Percentiles rank a stretch among this genome's conserved stretches.
Evolutionary conservation across 2,888 invertebrate genomes (phyloP).

Genomic region (Caenorhabditis japonica): DNA sequence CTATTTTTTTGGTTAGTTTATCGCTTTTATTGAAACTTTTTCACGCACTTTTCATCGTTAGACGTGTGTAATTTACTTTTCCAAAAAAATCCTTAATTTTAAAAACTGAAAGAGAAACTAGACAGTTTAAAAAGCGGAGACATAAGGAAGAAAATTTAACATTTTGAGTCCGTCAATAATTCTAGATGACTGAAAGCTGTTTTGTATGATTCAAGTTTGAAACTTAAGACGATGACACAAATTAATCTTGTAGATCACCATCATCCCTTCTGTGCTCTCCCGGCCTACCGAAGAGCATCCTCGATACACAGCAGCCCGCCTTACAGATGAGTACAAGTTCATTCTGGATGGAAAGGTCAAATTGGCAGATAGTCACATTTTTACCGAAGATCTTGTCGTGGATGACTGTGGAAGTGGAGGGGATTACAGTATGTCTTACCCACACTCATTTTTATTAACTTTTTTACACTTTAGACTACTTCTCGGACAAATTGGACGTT

Average conservation of each 20-base stretch:
- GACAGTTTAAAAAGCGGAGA: no score
- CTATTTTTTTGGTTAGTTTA: no score
- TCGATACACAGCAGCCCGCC: constrained; percentile 34
- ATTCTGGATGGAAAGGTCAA: constrained; percentile 37
- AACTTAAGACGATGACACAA: background rate
- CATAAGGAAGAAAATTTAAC: no score
- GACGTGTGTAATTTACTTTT: no score
- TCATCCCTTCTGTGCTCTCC: background rate
- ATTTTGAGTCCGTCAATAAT: no score
- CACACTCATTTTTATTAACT: background rate
- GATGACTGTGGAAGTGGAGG: constrained; percentile 35
- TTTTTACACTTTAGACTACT: constrained; percentile 12
- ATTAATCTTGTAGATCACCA: constrained; percentile 4
- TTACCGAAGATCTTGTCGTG: constrained; percentile 24
- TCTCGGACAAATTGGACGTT: constrained; percentile 20
- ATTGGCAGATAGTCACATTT: constrained; percentile 26
- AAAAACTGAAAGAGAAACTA: no score
- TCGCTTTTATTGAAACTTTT: background rate
- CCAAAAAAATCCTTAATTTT: no score
- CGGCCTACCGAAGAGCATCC: constrained; percentile 40
- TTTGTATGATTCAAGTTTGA: no score
- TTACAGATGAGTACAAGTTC: constrained; percentile 32
- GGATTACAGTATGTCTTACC: constrained; percentile 14
- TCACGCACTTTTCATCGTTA: background rate
- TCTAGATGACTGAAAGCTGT: no score